Percentiles rank a stretch among this genome's conserved stretches.
These are phyloP conservation scores for silkworm (Bombyx mori) DNA, from an alignment of 1,140 invertebrate species.

Conservation along the genomic window ASM3026992v2 NC_085116.1:16349001-16349500, in stretches of 20 bases:
- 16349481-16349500: conserved; percentile 37
- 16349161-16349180: conserved; percentile 56
- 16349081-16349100: background rate
- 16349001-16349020: too few relatives aligned
- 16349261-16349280: conserved; percentile 18
- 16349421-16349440: conserved; percentile 33
- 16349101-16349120: conserved; percentile 9
- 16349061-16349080: too few relatives aligned
- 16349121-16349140: conserved; percentile 61
- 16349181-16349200: conserved; percentile 61
- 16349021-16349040: too few relatives aligned
- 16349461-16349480: conserved; percentile 61
- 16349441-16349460: conserved; percentile 19
- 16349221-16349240: background rate
- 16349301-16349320: conserved; percentile 42
- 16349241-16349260: background rate
- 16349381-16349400: conserved; percentile 61
- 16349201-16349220: conserved; percentile 47
- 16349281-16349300: conserved; percentile 29
- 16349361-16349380: conserved; percentile 59
- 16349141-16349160: conserved; percentile 67
- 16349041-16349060: too few relatives aligned
- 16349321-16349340: conserved; percentile 44
- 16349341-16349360: conserved; percentile 61
- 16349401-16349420: conserved; percentile 54